These are phyloP conservation scores for Lymantria monacha DNA, from an alignment of 2,888 invertebrate species.

Conservation along the genomic window DNA sequence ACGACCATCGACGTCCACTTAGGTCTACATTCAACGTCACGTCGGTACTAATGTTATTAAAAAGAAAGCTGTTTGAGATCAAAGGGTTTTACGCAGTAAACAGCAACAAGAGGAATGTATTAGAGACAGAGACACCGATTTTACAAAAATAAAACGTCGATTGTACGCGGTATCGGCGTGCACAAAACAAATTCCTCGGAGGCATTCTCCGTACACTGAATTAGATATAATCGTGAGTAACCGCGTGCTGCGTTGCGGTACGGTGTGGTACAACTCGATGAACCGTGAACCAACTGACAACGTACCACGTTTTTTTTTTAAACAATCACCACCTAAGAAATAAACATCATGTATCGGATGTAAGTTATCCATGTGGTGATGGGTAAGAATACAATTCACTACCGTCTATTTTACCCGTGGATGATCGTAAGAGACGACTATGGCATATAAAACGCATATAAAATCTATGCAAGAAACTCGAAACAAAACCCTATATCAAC, in stretches of 20 bases:
- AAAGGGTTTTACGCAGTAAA: constrained; percentile 51
- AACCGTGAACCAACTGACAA: constrained; percentile 49
- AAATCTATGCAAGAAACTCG: no score
- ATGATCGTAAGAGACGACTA: no score
- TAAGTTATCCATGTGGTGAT: no score
- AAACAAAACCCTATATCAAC: no score
- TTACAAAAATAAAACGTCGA: constrained; percentile 73
- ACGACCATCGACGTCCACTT: constrained; percentile 24
- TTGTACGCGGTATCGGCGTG: constrained; percentile 62
- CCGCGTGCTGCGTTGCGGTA: constrained; percentile 37
- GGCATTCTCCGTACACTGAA: constrained; percentile 72
- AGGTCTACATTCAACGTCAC: constrained; percentile 20
- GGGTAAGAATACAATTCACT: no score
- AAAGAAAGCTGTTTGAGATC: constrained; percentile 41
- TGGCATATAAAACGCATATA: no score
- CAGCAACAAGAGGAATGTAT: constrained; percentile 60
- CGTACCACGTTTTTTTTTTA: neutral
- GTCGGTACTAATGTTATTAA: constrained; percentile 23
- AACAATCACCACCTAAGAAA: no score
- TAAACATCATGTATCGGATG: no score
- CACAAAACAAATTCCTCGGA: constrained; percentile 76
- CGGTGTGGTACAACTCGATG: constrained; percentile 38
- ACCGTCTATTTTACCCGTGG: no score
- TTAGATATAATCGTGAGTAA: constrained; percentile 75
- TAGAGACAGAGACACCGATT: constrained; percentile 61